Conservation (phyloP, 2,113 vertebrate species). For the Abramis brama region DNA sequence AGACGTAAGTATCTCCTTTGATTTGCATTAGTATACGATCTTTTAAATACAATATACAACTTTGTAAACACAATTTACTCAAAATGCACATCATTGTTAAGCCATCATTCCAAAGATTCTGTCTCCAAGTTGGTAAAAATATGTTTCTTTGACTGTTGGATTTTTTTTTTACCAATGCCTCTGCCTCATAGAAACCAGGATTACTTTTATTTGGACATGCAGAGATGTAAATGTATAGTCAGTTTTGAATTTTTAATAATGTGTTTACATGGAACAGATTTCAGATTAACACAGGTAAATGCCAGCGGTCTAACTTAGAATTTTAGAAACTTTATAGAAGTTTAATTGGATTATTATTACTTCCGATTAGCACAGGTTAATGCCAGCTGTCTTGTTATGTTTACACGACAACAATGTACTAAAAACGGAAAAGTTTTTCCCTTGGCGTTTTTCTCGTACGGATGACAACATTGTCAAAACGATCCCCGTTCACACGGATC, state of each 20-base stretch:
- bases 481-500: too few relatives aligned
- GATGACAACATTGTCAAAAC: too few relatives aligned
- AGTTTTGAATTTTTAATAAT: not conserved
- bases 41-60: not conserved
- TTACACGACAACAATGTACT: too few relatives aligned
- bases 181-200: not conserved
- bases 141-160: not conserved
- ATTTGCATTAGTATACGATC: not conserved
- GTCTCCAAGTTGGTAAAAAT: too few relatives aligned
- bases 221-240: not conserved
- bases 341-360: too few relatives aligned
- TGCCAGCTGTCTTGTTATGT: not conserved
- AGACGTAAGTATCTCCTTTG: constrained; percentile 78
- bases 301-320: not conserved
- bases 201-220: not conserved
- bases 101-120: not conserved
- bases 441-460: too few relatives aligned
- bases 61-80: not conserved
- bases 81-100: not conserved
- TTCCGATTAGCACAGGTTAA: not conserved
- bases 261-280: not conserved
- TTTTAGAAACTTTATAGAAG: too few relatives aligned
- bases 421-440: too few relatives aligned
- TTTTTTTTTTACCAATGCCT: not conserved
- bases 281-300: not conserved